Evolutionary conservation across 1,140 invertebrate genomes (phyloP).

Genomic region (Andricus grossulariae): DNA sequence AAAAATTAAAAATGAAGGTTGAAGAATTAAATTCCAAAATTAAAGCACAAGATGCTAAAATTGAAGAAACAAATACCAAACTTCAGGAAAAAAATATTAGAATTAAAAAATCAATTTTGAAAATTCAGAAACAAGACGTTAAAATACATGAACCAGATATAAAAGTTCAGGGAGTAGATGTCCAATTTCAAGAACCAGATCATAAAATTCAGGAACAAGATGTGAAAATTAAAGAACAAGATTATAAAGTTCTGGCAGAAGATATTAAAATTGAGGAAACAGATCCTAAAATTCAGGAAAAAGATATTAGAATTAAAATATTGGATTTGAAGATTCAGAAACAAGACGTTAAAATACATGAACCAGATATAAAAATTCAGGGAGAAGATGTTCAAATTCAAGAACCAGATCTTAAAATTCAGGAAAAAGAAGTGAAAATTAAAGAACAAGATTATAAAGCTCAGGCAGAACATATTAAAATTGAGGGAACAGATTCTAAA

Average conservation of each 20-base stretch:
- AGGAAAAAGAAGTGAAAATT: background rate
- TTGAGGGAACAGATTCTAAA: background rate
- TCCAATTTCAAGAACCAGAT: background rate
- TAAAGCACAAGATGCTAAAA: background rate
- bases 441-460: background rate
- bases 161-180: background rate
- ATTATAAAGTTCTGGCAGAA: no score
- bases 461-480: background rate
- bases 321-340: background rate
- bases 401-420: background rate
- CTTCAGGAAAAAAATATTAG: background rate
- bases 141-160: background rate
- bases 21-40: background rate
- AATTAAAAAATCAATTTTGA: background rate
- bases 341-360: background rate
- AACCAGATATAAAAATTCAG: background rate
- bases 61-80: background rate
- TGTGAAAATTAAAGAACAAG: background rate
- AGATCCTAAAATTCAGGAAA: background rate
- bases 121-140: background rate
- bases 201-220: background rate
- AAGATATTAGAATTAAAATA: background rate
- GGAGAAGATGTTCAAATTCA: background rate
- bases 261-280: background rate
- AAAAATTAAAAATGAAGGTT: slow-evolving; percentile 20